Evolutionary conservation across 2,113 vertebrate genomes (phyloP).

Genomic region (Spea multiplicata): DNA sequence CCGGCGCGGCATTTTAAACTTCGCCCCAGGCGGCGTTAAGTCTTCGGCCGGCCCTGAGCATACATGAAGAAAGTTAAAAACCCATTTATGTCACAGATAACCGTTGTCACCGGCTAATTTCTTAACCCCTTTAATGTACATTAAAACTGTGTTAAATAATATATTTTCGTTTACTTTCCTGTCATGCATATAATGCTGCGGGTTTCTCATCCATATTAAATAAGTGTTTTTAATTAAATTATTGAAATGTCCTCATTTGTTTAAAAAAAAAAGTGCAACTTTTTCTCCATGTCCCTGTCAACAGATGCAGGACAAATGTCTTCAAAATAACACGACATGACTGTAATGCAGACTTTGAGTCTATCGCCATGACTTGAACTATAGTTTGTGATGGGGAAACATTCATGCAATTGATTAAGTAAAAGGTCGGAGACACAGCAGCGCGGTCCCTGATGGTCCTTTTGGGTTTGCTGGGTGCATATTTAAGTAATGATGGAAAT

Average conservation of each 20-base stretch:
- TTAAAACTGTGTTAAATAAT: neutral
- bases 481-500: conserved; percentile 58
- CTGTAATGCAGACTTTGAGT: conserved; percentile 54
- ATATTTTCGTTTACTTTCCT: neutral
- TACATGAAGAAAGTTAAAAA: too few species aligned
- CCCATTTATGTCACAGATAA: too few species aligned
- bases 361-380: conserved; percentile 47
- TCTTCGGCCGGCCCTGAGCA: too few species aligned
- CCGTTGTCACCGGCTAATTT: too few species aligned
- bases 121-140: neutral
- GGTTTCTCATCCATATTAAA: conserved; percentile 25
- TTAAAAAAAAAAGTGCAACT: conserved; percentile 59
- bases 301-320: neutral
- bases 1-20: too few species aligned
- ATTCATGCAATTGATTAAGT: conserved; percentile 54
- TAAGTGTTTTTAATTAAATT: conserved; percentile 42
- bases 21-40: too few species aligned
- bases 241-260: conserved; percentile 41
- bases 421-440: conserved; percentile 55
- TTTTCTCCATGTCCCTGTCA: conserved; percentile 50
- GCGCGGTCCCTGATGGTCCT: conserved; percentile 61
- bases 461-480: conserved; percentile 43
- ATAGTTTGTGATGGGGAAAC: conserved; percentile 53
- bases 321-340: conserved; percentile 53
- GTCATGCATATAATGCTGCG: conserved; percentile 24